Evolutionary conservation across 2,888 invertebrate species (phyloP).

Genomic region (Agapetus fuscipes): DNA sequence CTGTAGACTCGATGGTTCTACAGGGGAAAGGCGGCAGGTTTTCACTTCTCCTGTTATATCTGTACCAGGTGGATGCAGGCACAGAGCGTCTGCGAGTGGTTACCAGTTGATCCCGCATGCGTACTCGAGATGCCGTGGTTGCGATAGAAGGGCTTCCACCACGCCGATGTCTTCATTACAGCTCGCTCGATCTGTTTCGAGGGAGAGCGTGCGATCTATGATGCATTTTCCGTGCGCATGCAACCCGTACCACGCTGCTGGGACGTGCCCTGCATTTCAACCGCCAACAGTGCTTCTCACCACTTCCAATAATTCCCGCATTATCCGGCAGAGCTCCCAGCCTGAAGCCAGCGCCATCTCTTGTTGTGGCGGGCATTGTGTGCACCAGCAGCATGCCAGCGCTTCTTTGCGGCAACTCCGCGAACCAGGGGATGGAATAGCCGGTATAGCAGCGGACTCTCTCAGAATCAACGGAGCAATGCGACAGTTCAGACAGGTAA

Average conservation of each 20-base stretch:
- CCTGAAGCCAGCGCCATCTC: conserved; percentile 57
- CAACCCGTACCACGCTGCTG: conserved; percentile 41
- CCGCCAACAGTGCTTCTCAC: conserved; percentile 66
- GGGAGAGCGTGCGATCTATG: conserved; percentile 69
- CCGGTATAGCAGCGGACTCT: conserved; percentile 92
- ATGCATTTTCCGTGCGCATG: conserved; percentile 56
- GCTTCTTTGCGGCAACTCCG: conserved; percentile 79
- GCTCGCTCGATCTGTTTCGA: conserved; percentile 76
- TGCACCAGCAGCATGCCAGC: conserved; percentile 61
- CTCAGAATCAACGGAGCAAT: conserved; percentile 94
- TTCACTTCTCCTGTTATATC: conserved; percentile 44
- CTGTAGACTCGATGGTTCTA: conserved; percentile 46
- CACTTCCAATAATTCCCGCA: conserved; percentile 59
- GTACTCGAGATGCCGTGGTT: conserved; percentile 52
- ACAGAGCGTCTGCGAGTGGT: conserved; percentile 53
- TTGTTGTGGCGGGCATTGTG: conserved; percentile 54
- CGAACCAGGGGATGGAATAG: conserved; percentile 78
- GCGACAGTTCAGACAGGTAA: conserved; percentile 92
- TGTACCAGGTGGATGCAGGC: conserved; percentile 41
- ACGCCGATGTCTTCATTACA: conserved; percentile 65
- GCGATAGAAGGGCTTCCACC: conserved; percentile 73
- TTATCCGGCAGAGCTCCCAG: conserved; percentile 82
- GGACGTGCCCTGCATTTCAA: conserved; percentile 55
- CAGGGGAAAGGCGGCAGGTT: conserved; percentile 41
- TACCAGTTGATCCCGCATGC: conserved; percentile 58